Evolutionary conservation across 2,797 vertebrate species (phyloP).

Genomic region (Catostomus latipinnis): DNA sequence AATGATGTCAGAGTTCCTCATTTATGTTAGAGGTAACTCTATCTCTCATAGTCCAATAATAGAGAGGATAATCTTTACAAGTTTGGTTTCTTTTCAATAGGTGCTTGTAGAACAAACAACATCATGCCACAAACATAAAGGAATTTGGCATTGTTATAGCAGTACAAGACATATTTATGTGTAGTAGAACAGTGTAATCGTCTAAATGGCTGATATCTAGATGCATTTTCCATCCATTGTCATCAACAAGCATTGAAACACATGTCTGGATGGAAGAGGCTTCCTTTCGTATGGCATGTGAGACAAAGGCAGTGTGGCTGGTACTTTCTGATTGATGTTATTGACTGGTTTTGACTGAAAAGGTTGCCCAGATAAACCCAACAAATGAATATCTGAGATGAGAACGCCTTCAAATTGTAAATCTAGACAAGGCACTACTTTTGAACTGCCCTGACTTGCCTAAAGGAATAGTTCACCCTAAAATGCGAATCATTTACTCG

Average conservation of each 20-base stretch:
- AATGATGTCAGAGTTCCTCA: background rate
- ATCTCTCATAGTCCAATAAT: conserved; percentile 46
- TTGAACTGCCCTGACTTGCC: conserved; percentile 63
- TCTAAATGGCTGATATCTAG: conserved; percentile 1
- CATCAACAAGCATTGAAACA: conserved; percentile 73
- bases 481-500: background rate
- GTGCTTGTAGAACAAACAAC: conserved; percentile 75
- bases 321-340: conserved; percentile 81
- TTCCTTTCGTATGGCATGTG: conserved; percentile 69
- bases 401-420: conserved; percentile 68
- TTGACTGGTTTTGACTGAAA: conserved; percentile 33
- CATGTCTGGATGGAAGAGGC: conserved; percentile 63
- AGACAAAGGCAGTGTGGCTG: conserved; percentile 86
- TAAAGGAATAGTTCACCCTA: conserved; percentile 25
- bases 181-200: conserved; percentile 60
- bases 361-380: conserved; percentile 26
- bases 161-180: conserved; percentile 68
- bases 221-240: conserved; percentile 24
- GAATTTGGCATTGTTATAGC: conserved; percentile 71
- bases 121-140: conserved; percentile 83
- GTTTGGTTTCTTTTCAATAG: conserved; percentile 53
- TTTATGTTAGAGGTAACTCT: conserved; percentile 58
- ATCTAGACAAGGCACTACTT: conserved; percentile 74
- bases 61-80: conserved; percentile 24
- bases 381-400: conserved; percentile 24